Percentiles rank a stretch among this genome's conserved stretches.
These are phyloP conservation scores for Toxostoma redivivum DNA, from an alignment of 2,113 vertebrate species.

Conservation along the genomic window DNA sequence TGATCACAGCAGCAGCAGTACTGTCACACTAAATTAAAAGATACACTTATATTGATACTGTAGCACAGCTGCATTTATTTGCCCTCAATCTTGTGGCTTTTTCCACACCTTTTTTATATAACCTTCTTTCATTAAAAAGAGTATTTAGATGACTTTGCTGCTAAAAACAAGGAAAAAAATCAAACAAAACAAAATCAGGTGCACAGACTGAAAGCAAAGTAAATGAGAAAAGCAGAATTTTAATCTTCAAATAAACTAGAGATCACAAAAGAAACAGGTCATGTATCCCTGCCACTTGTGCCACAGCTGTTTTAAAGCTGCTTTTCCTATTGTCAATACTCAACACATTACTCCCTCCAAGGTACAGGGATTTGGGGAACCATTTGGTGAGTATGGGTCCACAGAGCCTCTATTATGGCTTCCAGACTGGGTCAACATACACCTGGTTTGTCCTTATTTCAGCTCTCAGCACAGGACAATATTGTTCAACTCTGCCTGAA, in stretches of 20 bases:
- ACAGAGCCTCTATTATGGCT: neutral
- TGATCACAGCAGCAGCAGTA: neutral
- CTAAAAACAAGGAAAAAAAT: neutral
- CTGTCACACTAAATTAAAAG: neutral
- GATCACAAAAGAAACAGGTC: neutral
- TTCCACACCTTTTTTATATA: neutral
- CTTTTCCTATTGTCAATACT: neutral
- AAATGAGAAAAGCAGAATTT: neutral
- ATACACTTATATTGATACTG: neutral
- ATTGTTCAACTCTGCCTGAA: neutral
- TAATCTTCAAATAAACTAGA: neutral
- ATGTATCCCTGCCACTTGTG: neutral
- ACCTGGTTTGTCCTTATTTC: neutral
- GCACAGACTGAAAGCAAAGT: neutral
- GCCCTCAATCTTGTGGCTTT: neutral
- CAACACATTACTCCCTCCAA: neutral
- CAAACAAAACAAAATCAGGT: neutral
- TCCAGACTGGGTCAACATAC: neutral
- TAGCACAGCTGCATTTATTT: neutral
- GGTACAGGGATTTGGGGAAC: neutral
- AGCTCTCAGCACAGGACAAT: neutral
- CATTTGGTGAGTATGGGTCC: neutral
- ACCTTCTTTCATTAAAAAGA: neutral
- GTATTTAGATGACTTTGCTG: neutral
- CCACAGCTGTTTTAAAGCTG: neutral